Base-by-base conservation (phyloP, 1,140 invertebrate genomes). In the Rhyzopertha dominica region DNA sequence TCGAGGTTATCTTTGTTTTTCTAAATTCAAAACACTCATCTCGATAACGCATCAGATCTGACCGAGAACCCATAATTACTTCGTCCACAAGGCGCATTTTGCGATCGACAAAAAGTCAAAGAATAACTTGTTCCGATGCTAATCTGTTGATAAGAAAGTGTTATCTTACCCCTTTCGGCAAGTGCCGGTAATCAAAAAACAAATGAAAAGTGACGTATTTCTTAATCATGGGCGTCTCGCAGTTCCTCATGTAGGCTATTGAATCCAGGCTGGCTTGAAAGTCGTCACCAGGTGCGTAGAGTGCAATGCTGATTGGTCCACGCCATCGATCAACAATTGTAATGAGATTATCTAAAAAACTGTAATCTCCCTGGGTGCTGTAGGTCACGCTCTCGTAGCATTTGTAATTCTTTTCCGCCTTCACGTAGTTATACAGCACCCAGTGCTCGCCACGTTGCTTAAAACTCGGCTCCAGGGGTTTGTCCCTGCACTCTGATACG, bases 361-460 rank as follows among this genome's bases (percentile, higher is more conserved):
- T 44, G 26, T 38, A 81, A 54, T 82, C 80, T 4, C 77, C 80
- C 58, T 85, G 84, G 2, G 82, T 84, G 0, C 81, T 81, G 48
- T 83, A 81, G 0, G 84, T 87, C 13, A 87, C 69, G 48, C 72
- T 78, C 55, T 82, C 79, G 64, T 76, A 75, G 53, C 79, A 82
- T 10, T 25, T 29, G 28, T 56, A 49, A 8, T 23, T 16, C 26
- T 19, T 53, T 14, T 76, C 73, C 36, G 77, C 72, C 59, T 72
- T 68, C 36, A 92, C 77, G 61, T 87, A 92, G 69, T 92, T 90
- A 64, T 87, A 84, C 5, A 94, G 71, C 29, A 91, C 84, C 82
- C 87, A 90, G 61, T 82, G 92, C 49, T 87, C 82, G 4, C 88
- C 87, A 4, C 86, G 75, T 57, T 90, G 85, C 24, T 76, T 67